A percentile compares a stretch with the other conserved stretches of the same genome.
These are phyloP conservation scores for Antechinus flavipes DNA, from an alignment of 2,113 vertebrate species.

Conservation along the genomic window DNA sequence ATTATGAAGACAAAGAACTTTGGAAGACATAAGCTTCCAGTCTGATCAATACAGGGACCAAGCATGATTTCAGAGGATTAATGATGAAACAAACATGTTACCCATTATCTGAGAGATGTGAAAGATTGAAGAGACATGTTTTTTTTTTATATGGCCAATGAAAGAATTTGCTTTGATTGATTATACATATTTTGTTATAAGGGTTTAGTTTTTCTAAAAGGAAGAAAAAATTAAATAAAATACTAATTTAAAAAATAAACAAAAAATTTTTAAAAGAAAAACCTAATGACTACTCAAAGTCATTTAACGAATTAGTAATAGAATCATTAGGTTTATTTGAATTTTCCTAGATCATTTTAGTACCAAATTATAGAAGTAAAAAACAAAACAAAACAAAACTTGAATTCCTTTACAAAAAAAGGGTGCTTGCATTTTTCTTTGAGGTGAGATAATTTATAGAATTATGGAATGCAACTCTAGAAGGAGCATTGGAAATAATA, in stretches of 20 bases:
- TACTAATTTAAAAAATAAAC: not conserved
- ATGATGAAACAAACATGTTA: not conserved
- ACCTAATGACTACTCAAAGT: not conserved
- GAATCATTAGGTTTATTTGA: conserved; percentile 1
- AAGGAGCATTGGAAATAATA: conserved; percentile 45
- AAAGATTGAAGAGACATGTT: not conserved
- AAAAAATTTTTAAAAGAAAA: not conserved
- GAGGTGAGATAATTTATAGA: not conserved
- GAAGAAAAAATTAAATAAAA: not conserved
- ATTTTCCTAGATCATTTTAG: not conserved
- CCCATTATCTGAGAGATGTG: not conserved
- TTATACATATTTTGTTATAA: not conserved
- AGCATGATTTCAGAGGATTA: not conserved
- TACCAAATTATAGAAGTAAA: not conserved
- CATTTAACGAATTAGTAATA: not conserved
- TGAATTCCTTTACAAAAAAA: not conserved
- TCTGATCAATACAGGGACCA: not conserved
- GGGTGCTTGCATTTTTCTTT: not conserved
- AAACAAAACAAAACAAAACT: not conserved
- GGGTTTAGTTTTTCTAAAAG: not conserved
- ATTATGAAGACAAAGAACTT: not conserved
- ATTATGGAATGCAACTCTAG: conserved; percentile 33
- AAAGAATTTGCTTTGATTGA: not conserved
- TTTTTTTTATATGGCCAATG: not conserved
- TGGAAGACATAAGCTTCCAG: not conserved